phyloP scores from a whole-genome alignment of 2,113 vertebrate species.

The Actinemys pallida region DNA sequence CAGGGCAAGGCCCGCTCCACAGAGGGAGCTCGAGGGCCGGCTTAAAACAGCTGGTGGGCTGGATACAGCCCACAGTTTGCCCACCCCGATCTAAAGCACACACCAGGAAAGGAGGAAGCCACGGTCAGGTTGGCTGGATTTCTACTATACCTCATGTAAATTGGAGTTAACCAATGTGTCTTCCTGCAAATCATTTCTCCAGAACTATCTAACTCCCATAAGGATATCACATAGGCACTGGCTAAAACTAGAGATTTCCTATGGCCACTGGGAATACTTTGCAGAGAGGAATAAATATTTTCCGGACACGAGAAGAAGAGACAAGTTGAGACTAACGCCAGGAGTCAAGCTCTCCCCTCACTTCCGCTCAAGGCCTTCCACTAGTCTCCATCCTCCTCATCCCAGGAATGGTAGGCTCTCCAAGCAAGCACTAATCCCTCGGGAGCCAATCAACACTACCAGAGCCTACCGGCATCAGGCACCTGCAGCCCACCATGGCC shows the following conservation, averaged over 20 bases:
- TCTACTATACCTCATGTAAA: background rate
- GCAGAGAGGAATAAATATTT: background rate
- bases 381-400: too few species aligned
- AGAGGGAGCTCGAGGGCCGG: too few species aligned
- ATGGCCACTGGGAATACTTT: background rate
- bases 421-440: too few species aligned
- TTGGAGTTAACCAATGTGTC: background rate
- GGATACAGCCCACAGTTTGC: too few species aligned
- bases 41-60: too few species aligned
- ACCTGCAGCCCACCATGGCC: too few species aligned
- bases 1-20: too few species aligned
- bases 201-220: background rate
- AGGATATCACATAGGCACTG: background rate
- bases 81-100: too few species aligned
- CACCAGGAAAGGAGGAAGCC: background rate
- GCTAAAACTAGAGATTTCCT: background rate
- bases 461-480: too few species aligned
- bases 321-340: background rate
- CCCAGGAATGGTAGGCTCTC: too few species aligned
- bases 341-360: background rate
- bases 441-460: too few species aligned
- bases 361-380: background rate
- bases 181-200: background rate
- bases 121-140: background rate
- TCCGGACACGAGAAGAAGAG: background rate